A percentile compares a stretch with the other conserved stretches of the same genome.
phyloP scores from a whole-genome alignment of 2,113 vertebrate genomes.

The Ameiurus melas region DNA sequence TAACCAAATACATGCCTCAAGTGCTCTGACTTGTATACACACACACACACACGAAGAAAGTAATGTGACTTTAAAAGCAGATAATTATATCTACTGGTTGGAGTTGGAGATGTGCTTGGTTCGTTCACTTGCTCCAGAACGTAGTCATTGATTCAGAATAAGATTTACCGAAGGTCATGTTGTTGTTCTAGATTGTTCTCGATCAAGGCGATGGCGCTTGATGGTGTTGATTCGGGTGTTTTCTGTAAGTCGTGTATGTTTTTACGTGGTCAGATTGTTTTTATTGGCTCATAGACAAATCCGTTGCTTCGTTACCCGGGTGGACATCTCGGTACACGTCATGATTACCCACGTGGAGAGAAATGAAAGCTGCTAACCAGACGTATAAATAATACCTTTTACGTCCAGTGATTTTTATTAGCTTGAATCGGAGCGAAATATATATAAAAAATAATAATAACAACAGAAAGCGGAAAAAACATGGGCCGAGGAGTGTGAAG shows the following conservation, averaged over 20 bases:
- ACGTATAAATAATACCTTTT: neutral
- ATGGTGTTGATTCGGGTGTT: neutral
- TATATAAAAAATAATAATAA: no score
- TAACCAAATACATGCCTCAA: conserved; percentile 57
- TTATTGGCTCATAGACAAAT: neutral
- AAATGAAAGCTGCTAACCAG: neutral
- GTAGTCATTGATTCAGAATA: neutral
- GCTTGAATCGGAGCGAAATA: neutral
- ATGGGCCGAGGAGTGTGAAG: no score
- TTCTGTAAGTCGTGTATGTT: neutral
- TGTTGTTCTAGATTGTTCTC: neutral
- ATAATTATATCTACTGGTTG: neutral
- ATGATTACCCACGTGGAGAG: neutral
- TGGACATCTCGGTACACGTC: neutral
- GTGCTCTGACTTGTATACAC: conserved; percentile 53
- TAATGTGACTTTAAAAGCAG: neutral
- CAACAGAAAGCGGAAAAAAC: no score
- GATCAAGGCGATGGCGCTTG: neutral
- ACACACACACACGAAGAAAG: neutral
- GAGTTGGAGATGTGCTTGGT: neutral
- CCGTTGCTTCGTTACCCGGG: neutral
- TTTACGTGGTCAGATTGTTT: neutral
- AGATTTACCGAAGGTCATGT: neutral
- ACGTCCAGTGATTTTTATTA: neutral
- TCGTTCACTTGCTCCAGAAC: neutral